Conservation (phyloP, 2,797 vertebrate species). For the Vultur gryphus region DNA sequence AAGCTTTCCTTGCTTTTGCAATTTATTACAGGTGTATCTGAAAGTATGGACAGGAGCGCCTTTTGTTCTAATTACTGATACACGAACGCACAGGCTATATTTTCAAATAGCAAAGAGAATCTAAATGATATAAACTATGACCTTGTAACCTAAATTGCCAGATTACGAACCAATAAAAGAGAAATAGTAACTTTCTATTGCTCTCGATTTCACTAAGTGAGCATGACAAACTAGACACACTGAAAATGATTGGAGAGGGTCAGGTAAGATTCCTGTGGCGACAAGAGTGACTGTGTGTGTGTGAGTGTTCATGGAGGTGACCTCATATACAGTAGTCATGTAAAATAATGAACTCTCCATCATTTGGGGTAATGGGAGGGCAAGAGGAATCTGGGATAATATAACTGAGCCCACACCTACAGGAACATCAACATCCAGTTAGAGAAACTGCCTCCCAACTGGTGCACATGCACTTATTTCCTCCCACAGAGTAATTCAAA, state of each 20-base stretch:
- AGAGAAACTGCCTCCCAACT: background rate
- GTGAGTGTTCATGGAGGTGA: background rate
- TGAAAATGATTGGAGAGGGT: background rate
- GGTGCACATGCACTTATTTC: background rate
- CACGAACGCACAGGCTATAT: background rate
- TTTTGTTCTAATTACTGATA: background rate
- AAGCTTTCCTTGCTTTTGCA: background rate
- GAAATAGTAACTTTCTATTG: background rate
- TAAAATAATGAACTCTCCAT: background rate
- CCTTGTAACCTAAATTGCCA: background rate
- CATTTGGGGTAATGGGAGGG: background rate
- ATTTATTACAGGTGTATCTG: background rate
- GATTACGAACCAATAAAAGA: background rate
- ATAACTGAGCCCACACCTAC: background rate
- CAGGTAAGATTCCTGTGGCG: background rate
- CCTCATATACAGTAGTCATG: fast-evolving
- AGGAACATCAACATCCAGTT: background rate
- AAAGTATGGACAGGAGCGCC: background rate
- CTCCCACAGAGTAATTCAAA: background rate
- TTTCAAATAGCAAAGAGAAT: background rate
- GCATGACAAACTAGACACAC: background rate
- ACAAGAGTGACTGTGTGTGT: fast-evolving
- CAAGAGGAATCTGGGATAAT: background rate
- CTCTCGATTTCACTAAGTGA: background rate
- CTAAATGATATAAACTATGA: background rate